A percentile compares a stretch with the other conserved stretches of the same genome.
These are phyloP conservation scores for Elgaria multicarinata DNA, from an alignment of 2,113 vertebrate species.

Conservation along the genomic window DNA sequence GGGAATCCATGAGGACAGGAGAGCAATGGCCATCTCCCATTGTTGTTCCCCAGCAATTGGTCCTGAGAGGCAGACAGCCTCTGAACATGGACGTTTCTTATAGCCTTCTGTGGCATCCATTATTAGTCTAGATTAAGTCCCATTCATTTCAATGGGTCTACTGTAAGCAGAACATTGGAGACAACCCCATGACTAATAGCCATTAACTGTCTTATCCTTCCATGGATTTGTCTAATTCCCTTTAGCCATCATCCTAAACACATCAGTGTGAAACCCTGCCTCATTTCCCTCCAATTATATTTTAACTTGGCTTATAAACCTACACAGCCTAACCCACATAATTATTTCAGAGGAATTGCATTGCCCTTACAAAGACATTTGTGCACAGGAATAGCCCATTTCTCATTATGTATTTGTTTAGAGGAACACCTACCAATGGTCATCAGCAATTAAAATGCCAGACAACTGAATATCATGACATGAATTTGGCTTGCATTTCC, in stretches of 20 bases:
- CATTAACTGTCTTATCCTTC: background rate
- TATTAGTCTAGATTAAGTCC: no score
- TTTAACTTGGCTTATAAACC: background rate
- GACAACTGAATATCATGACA: slow-evolving; percentile 91
- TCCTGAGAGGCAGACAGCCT: background rate
- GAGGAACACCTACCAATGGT: slow-evolving; percentile 86
- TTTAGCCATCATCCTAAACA: background rate
- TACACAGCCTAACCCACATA: background rate
- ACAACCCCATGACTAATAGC: background rate
- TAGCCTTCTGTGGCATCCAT: background rate
- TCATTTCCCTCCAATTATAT: background rate
- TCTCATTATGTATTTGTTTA: background rate
- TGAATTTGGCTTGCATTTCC: slow-evolving; percentile 81
- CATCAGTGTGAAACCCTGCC: background rate
- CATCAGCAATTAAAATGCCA: slow-evolving; percentile 90
- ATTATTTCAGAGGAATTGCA: background rate
- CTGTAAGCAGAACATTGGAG: no score
- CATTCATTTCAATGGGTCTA: no score
- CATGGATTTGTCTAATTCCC: background rate
- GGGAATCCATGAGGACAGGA: background rate
- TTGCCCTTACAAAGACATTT: background rate
- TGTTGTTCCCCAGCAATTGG: background rate
- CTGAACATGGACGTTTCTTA: background rate
- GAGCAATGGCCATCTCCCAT: no score
- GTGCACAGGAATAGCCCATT: background rate